Percentiles rank a stretch among this genome's conserved stretches.
Conservation (phyloP, 2,113 vertebrate species). For the Notiomystis cincta region DNA sequence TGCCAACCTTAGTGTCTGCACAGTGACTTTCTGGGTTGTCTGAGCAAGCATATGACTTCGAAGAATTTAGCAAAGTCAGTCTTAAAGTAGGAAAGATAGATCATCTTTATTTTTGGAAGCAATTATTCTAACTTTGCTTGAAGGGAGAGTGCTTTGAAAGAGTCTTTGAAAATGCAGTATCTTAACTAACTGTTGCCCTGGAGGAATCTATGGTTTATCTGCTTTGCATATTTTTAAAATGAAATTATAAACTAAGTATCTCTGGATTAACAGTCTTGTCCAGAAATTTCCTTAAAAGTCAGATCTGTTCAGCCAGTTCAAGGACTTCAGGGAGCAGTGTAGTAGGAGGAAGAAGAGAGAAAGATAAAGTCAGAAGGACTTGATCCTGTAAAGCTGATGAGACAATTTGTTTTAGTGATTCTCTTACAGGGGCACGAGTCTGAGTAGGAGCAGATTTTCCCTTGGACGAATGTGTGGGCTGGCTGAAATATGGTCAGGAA, state of each 20-base stretch:
- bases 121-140: neutral
- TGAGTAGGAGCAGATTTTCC: conserved; percentile 21
- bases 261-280: neutral
- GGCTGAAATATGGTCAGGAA: conserved; percentile 22
- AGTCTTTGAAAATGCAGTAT: neutral
- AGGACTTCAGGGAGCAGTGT: neutral
- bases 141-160: neutral
- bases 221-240: neutral
- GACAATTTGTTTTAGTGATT: neutral
- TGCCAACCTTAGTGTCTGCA: neutral
- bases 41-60: neutral
- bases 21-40: neutral
- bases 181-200: neutral
- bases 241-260: neutral
- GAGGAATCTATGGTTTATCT: neutral
- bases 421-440: neutral
- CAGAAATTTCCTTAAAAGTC: neutral
- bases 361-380: neutral
- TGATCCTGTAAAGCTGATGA: neutral
- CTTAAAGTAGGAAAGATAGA: conserved; percentile 7
- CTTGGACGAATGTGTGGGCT: conserved; percentile 24
- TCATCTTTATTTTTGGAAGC: neutral
- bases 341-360: neutral
- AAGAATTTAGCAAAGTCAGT: neutral
- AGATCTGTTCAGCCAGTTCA: neutral